These are phyloP conservation scores for Amiota mariae DNA, from an alignment of 2,888 invertebrate species.

Conservation along the genomic window DNA sequence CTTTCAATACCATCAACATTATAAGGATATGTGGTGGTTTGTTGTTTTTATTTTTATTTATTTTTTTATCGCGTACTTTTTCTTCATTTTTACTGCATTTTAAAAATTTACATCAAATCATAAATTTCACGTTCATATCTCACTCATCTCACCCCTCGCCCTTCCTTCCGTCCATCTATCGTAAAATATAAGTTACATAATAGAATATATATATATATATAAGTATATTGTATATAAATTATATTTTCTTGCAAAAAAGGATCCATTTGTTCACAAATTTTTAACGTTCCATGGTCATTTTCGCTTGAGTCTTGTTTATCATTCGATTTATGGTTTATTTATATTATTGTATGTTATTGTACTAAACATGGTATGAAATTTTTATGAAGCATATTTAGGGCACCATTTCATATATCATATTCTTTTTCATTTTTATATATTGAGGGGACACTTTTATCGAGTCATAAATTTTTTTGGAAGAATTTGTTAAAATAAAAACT, in stretches of 20 bases:
- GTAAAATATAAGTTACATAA: background rate
- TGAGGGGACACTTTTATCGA: no score
- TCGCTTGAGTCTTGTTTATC: constrained; percentile 13
- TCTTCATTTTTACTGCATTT: constrained; percentile 54
- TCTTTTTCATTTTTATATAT: background rate
- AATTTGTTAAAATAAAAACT: no score
- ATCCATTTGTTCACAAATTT: no score
- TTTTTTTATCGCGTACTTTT: constrained; percentile 58
- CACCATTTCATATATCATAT: background rate
- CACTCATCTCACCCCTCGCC: constrained; percentile 17
- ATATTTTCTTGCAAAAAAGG: no score
- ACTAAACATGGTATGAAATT: background rate
- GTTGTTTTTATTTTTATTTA: constrained; percentile 51
- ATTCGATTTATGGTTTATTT: constrained; percentile 7
- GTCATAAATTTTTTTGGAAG: no score
- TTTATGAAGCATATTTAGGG: constrained; percentile 6
- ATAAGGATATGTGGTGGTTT: constrained; percentile 11
- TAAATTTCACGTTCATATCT: constrained; percentile 49
- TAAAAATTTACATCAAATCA: constrained; percentile 58
- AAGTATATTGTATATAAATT: no score
- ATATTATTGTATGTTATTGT: no score
- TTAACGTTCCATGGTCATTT: background rate
- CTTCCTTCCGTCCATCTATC: constrained; percentile 32
- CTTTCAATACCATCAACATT: no score
- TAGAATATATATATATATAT: no score